These are phyloP conservation scores for Petrocephalus schoutedeni DNA, from an alignment of 2,797 vertebrate species.

Conservation along the genomic window DNA sequence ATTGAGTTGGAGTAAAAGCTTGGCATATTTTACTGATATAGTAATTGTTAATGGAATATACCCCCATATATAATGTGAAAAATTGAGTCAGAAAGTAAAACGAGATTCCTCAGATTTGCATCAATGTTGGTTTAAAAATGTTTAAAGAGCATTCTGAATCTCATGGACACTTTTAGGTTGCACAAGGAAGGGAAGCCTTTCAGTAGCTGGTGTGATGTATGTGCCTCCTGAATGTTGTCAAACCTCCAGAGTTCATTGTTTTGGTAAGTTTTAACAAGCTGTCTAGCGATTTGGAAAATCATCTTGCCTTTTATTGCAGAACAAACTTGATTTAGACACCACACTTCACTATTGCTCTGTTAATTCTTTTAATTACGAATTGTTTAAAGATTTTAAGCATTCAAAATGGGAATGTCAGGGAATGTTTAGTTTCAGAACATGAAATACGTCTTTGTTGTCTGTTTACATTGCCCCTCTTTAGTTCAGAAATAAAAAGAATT, in stretches of 20 bases:
- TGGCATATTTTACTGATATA: neutral
- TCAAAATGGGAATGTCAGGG: neutral
- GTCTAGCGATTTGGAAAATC: neutral
- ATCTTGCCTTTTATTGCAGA: neutral
- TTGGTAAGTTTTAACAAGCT: neutral
- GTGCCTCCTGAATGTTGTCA: neutral
- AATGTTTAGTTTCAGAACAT: neutral
- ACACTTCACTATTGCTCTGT: neutral
- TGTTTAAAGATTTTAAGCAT: constrained; percentile 16
- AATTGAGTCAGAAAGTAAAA: neutral
- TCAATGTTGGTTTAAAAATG: neutral
- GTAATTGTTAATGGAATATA: neutral
- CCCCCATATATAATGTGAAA: neutral
- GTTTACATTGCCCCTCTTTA: neutral
- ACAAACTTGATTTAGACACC: neutral
- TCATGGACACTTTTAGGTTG: neutral
- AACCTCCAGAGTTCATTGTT: neutral
- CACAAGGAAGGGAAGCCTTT: neutral
- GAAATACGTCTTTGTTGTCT: constrained; percentile 6
- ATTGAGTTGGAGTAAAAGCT: neutral
- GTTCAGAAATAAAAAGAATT: neutral
- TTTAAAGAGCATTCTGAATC: neutral
- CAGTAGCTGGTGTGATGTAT: neutral
- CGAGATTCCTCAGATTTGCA: neutral
- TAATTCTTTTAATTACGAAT: neutral